phyloP scores from a whole-genome alignment of 2,888 invertebrate species.

The Anorthoa munda region DNA sequence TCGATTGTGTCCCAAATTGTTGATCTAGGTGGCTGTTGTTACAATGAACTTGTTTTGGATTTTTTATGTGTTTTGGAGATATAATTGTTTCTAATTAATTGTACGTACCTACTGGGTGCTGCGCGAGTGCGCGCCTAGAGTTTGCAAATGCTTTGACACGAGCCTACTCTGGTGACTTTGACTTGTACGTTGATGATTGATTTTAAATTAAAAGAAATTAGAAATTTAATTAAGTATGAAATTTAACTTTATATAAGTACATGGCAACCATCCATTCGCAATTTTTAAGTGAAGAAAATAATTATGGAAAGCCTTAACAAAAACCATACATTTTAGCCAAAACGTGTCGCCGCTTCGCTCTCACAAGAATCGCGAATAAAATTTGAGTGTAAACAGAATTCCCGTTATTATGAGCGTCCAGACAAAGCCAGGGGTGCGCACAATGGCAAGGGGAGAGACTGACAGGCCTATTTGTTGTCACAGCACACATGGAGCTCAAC shows the following conservation, averaged over 20 bases:
- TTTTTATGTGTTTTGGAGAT: not conserved
- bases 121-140: too few relatives aligned
- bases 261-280: not conserved
- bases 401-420: slow-evolving; percentile 40
- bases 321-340: slow-evolving; percentile 18
- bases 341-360: slow-evolving; percentile 1
- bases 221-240: not conserved
- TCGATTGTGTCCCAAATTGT: slow-evolving; percentile 68
- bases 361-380: slow-evolving; percentile 31
- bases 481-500: slow-evolving; percentile 41
- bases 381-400: slow-evolving; percentile 56
- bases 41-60: not conserved
- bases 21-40: slow-evolving; percentile 40
- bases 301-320: slow-evolving; percentile 16
- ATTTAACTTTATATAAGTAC: not conserved
- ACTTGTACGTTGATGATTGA: not conserved
- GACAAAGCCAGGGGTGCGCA: slow-evolving; percentile 39
- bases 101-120: not conserved
- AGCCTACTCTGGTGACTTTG: not conserved
- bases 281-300: slow-evolving; percentile 1
- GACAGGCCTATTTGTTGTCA: slow-evolving; percentile 54
- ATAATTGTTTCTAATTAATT: not conserved
- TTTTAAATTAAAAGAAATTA: slow-evolving; percentile 2
- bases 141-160: not conserved
- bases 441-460: slow-evolving; percentile 37